Base-by-base conservation (phyloP, 2,113 vertebrate genomes). In the Mugil cephalus region DNA sequence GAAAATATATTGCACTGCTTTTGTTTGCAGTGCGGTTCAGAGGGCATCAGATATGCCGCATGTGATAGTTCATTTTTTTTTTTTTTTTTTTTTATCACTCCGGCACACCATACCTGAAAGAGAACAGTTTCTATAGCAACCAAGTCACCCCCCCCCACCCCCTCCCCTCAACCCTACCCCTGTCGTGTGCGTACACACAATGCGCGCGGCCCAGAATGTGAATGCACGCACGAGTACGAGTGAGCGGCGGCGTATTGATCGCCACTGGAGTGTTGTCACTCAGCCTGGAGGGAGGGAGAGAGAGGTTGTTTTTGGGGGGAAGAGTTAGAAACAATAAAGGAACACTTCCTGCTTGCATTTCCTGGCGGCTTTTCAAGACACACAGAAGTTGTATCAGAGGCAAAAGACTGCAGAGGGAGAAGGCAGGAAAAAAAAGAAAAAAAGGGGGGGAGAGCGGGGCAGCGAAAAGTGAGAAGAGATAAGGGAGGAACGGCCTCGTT, bases 81-180 rank as follows among this genome's bases (percentile, higher is more conserved):
- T 77, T 80, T 60, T 72, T 75, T 62, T 74, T 74, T 83, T 89
- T 92, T 87, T 86, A 83, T 90, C 77, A 84, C 75, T 62, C 71
- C 80, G 71, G 82, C 78, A 83, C 70, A 77, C 80, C 78, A 74
- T 79, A 93, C 91, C 90, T 93, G 86, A 87, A 90, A 90, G 75
- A 87, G 71, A 88, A 69, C 81, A 68, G 92, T 93, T 91, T 90
- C 92, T 93, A 93, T 94, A 89, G 93, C 90, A 93, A 94, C 93
- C 66, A 69, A 43, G 12, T 69, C 46, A 59, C 78, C 74, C 85
- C 24, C 24, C 24, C 75, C 66, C 78, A 72, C 85, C 24, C 24
- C 24, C 75, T 69, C 66, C 70, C 65, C 62, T 80, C 82, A 53
- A 52, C 68, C 71, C 52, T 47, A 55, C 68, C 39, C 30, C 43